These are phyloP conservation scores for Heliconius hermathena DNA, from an alignment of 1,140 invertebrate species.

Conservation along the genomic window DNA sequence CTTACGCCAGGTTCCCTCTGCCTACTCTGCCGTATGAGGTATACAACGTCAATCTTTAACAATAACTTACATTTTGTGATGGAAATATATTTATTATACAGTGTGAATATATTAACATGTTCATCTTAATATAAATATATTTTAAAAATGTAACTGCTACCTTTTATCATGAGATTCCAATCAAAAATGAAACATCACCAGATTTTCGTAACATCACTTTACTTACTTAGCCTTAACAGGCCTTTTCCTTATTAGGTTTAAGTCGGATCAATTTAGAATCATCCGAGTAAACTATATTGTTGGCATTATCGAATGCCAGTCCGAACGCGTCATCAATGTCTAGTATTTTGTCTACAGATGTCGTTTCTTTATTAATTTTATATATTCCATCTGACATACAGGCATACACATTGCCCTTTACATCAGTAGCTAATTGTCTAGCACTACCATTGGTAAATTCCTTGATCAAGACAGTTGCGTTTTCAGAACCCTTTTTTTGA, in stretches of 20 bases:
- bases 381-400: slow-evolving; percentile 62
- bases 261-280: slow-evolving; percentile 51
- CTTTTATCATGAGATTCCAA: slow-evolving; percentile 16
- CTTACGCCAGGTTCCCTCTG: too few species aligned
- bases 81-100: too few species aligned
- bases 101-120: too few species aligned
- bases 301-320: slow-evolving; percentile 61
- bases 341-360: slow-evolving; percentile 50
- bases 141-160: background rate
- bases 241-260: slow-evolving; percentile 50
- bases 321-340: slow-evolving; percentile 59
- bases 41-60: too few species aligned
- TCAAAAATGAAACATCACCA: slow-evolving; percentile 13
- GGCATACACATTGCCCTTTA: slow-evolving; percentile 52
- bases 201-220: slow-evolving; percentile 19
- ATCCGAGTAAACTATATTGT: slow-evolving; percentile 68
- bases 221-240: slow-evolving; percentile 43
- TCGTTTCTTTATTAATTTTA: slow-evolving; percentile 45
- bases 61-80: too few species aligned
- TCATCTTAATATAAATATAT: background rate
- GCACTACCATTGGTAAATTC: background rate
- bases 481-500: slow-evolving; percentile 59
- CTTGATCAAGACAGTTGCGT: slow-evolving; percentile 36
- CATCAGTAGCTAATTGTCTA: slow-evolving; percentile 39
- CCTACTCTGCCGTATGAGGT: too few species aligned